Conservation (phyloP, 2,113 vertebrate genomes). For the Nibea coibor region DNA sequence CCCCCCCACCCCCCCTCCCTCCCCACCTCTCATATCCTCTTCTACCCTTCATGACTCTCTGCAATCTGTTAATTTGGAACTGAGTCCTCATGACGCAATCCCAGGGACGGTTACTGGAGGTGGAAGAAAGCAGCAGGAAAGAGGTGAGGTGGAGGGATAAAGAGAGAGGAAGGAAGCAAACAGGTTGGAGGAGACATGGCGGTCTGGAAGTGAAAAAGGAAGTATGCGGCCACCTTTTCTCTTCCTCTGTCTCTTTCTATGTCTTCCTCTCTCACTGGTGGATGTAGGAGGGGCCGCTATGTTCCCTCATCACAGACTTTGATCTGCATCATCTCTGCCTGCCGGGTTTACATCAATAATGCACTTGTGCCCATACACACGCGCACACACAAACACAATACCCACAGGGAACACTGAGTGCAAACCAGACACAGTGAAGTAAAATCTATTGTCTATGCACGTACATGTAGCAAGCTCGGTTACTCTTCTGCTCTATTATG, state of each 20-base stretch:
- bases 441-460: slow-evolving; percentile 55
- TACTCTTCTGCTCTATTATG: slow-evolving; percentile 48
- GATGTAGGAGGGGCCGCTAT: slow-evolving; percentile 48
- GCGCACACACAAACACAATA: slow-evolving; percentile 17
- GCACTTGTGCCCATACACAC: slow-evolving; percentile 37
- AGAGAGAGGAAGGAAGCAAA: slow-evolving; percentile 2
- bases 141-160: background rate
- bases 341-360: slow-evolving; percentile 69
- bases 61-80: slow-evolving; percentile 81
- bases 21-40: slow-evolving; percentile 49
- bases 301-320: slow-evolving; percentile 74
- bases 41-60: slow-evolving; percentile 69
- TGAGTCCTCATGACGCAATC: slow-evolving; percentile 60
- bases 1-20: background rate
- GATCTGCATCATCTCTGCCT: slow-evolving; percentile 70
- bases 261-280: slow-evolving; percentile 2
- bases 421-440: slow-evolving; percentile 56
- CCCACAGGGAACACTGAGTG: slow-evolving; percentile 59
- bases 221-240: background rate
- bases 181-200: slow-evolving; percentile 43
- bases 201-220: slow-evolving; percentile 11
- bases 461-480: slow-evolving; percentile 45
- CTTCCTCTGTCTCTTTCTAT: background rate
- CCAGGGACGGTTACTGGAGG: slow-evolving; percentile 35
- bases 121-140: slow-evolving; percentile 19